A percentile compares a stretch with the other conserved stretches of the same genome.
Evolutionary conservation across 2,888 invertebrate genomes (phyloP).

Genomic region (Saturnia pavonia): DNA sequence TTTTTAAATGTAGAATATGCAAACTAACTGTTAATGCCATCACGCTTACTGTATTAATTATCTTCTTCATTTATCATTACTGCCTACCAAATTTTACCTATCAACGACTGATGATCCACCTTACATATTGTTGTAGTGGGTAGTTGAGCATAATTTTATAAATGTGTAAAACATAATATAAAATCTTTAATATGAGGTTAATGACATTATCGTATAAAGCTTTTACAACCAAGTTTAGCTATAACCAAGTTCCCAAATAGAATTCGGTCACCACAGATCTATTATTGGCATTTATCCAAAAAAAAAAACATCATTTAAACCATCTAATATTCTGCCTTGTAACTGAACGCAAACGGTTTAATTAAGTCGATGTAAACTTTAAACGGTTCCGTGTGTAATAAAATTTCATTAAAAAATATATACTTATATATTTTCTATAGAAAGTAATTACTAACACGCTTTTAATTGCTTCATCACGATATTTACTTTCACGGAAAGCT

Average conservation of each 20-base stretch:
- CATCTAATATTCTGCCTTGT: slow-evolving; percentile 12
- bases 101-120: too few relatives aligned
- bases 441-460: too few relatives aligned
- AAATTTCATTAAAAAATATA: background rate
- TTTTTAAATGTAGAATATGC: too few relatives aligned
- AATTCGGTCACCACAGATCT: slow-evolving; percentile 6
- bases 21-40: too few relatives aligned
- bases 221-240: background rate
- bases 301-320: slow-evolving; percentile 18
- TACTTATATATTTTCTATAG: too few relatives aligned
- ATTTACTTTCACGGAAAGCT: too few relatives aligned
- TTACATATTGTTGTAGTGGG: too few relatives aligned
- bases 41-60: too few relatives aligned
- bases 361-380: background rate
- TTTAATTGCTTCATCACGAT: too few relatives aligned
- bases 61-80: too few relatives aligned
- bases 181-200: slow-evolving; percentile 27
- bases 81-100: too few relatives aligned
- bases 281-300: slow-evolving; percentile 7
- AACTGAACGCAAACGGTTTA: background rate
- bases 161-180: background rate
- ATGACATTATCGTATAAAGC: slow-evolving; percentile 26
- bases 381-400: background rate
- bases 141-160: too few relatives aligned
- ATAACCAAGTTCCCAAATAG: background rate